These are phyloP conservation scores for Erebia ligea DNA, from an alignment of 2,888 invertebrate species.

Conservation along the genomic window DNA sequence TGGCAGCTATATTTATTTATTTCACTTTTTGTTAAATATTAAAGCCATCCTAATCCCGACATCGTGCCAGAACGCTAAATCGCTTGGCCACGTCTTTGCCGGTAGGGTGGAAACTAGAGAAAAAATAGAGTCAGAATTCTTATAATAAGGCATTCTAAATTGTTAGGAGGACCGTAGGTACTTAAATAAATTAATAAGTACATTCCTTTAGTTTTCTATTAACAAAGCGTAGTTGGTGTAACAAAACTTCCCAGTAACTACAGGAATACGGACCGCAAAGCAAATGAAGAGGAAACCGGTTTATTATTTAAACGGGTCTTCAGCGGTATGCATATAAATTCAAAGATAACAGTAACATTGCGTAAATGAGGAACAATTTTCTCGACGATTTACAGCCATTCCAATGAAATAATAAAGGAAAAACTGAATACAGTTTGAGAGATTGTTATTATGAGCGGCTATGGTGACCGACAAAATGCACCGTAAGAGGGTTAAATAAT, in stretches of 20 bases:
- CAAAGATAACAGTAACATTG: slow-evolving; percentile 43
- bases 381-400: slow-evolving; percentile 70
- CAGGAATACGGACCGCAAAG: slow-evolving; percentile 27
- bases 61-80: no score
- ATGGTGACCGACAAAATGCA: no score
- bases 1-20: no score
- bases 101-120: no score
- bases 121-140: no score
- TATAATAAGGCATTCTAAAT: no score
- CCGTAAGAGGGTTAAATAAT: no score
- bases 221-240: slow-evolving; percentile 7
- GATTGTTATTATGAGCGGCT: slow-evolving; percentile 30
- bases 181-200: no score
- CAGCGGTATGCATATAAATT: slow-evolving; percentile 42
- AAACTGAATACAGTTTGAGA: neutral
- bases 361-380: slow-evolving; percentile 52
- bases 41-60: no score
- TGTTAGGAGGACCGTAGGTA: no score
- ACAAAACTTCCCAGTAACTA: slow-evolving; percentile 23
- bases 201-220: slow-evolving; percentile 15
- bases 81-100: no score
- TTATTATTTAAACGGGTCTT: slow-evolving; percentile 41
- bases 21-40: no score
- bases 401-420: slow-evolving; percentile 44
- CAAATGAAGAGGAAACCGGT: slow-evolving; percentile 35